A percentile compares a stretch with the other conserved stretches of the same genome.
These are phyloP conservation scores for Matsumurasca onukii DNA, from an alignment of 1,140 invertebrate genomes.

Conservation along the genomic window DNA sequence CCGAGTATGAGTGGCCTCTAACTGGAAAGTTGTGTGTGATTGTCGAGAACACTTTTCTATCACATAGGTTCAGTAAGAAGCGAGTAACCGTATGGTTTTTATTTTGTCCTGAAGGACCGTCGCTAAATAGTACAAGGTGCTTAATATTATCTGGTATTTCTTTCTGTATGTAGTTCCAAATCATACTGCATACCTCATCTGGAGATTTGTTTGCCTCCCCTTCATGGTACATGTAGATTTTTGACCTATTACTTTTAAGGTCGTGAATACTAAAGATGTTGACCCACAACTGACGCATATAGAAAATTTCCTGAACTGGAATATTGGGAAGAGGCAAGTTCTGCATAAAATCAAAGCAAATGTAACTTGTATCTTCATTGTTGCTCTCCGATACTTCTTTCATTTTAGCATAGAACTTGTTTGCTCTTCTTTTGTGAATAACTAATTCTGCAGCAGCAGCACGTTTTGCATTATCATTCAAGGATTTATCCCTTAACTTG, in stretches of 20 bases:
- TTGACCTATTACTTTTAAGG: slow-evolving; percentile 30
- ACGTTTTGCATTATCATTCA: slow-evolving; percentile 24
- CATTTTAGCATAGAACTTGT: slow-evolving; percentile 21
- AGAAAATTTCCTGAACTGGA: slow-evolving; percentile 37
- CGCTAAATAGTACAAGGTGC: slow-evolving; percentile 4
- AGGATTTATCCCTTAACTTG: slow-evolving; percentile 5
- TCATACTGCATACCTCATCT: slow-evolving; percentile 39
- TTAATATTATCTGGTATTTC: not conserved
- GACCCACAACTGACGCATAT: slow-evolving; percentile 36
- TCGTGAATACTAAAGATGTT: slow-evolving; percentile 36
- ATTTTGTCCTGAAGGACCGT: slow-evolving; percentile 29
- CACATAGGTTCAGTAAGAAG: slow-evolving; percentile 31
- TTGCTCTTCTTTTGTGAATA: slow-evolving; percentile 24
- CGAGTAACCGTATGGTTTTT: slow-evolving; percentile 34
- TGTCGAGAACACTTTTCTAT: slow-evolving; percentile 25
- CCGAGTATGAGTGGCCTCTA: slow-evolving; percentile 26
- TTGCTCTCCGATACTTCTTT: slow-evolving; percentile 10
- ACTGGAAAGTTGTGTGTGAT: slow-evolving; percentile 32
- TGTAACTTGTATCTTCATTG: slow-evolving; percentile 3
- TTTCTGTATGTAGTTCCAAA: slow-evolving; percentile 37
- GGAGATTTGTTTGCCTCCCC: slow-evolving; percentile 35
- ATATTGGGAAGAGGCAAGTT: slow-evolving; percentile 36
- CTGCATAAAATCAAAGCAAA: slow-evolving; percentile 38
- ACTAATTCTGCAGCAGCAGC: slow-evolving; percentile 18
- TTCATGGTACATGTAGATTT: slow-evolving; percentile 39